These are phyloP conservation scores for Luperina nickerlii DNA, from an alignment of 2,888 invertebrate species.

Conservation along the genomic window DNA sequence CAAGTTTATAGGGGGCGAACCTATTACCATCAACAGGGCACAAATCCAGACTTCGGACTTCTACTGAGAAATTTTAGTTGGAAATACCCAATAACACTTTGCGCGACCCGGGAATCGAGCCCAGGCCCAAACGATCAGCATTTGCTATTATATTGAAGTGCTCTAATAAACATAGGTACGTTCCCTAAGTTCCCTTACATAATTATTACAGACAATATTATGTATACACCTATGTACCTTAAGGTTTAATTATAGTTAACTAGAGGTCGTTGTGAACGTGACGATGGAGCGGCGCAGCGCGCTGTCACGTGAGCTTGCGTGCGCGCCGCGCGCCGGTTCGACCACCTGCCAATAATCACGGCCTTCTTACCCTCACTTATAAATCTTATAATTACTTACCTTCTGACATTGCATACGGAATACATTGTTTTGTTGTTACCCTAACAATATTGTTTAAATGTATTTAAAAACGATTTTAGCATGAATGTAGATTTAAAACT, in stretches of 20 bases:
- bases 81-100: not conserved
- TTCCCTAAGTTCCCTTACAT: not conserved
- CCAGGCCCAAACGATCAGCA: not conserved
- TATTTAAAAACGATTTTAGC: not conserved
- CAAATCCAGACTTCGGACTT: not conserved
- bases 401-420: conserved; percentile 74
- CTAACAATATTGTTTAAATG: conserved; percentile 38
- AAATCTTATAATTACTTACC: conserved; percentile 80
- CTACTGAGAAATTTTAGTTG: not conserved
- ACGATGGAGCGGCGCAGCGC: conserved; percentile 65
- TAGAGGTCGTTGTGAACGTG: conserved; percentile 73
- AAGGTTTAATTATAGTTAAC: conserved; percentile 79
- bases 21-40: not conserved
- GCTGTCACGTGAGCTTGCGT: conserved; percentile 85
- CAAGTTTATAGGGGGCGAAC: not conserved
- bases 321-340: conserved; percentile 75
- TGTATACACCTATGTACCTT: conserved; percentile 28
- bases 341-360: conserved; percentile 84
- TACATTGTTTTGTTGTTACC: conserved; percentile 50
- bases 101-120: not conserved
- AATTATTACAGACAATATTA: conserved; percentile 31
- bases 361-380: conserved; percentile 74
- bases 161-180: not conserved
- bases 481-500: not conserved
- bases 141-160: not conserved